Conservation (phyloP, 2,888 invertebrate species). For the Drosophila mimetica region DNA sequence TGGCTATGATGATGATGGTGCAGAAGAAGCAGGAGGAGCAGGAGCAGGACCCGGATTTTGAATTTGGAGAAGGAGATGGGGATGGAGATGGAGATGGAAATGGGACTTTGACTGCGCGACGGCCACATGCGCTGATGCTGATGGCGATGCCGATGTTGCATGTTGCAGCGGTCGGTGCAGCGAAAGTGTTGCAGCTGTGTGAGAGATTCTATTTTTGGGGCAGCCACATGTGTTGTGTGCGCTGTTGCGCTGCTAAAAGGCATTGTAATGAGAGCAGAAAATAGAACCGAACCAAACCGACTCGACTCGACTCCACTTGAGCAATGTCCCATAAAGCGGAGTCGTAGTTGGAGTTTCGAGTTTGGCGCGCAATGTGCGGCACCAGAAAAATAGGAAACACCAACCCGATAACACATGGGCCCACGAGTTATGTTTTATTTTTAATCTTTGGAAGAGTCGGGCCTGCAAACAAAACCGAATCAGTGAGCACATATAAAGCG, state of each 20-base stretch:
- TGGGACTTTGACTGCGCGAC: constrained; percentile 25
- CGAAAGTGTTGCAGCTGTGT: constrained; percentile 65
- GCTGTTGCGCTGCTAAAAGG: constrained; percentile 59
- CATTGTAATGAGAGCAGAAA: constrained; percentile 65
- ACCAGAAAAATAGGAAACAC: constrained; percentile 10
- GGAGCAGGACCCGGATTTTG: constrained; percentile 4
- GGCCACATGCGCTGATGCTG: constrained; percentile 57
- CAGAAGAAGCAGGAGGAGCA: too few species aligned
- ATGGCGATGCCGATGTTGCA: constrained; percentile 5
- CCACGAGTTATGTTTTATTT: constrained; percentile 69
- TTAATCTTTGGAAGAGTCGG: constrained; percentile 50
- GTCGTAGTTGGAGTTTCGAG: constrained; percentile 31
- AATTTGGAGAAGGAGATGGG: not conserved
- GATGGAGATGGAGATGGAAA: constrained; percentile 7
- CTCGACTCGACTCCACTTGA: constrained; percentile 71
- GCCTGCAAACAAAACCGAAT: constrained; percentile 28
- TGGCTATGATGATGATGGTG: constrained; percentile 11
- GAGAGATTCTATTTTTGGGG: constrained; percentile 33
- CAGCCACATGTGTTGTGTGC: constrained; percentile 67
- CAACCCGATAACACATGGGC: constrained; percentile 19
- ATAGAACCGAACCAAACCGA: constrained; percentile 56
- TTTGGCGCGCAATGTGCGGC: constrained; percentile 60
- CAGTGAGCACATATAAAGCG: constrained; percentile 53
- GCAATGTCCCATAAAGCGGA: constrained; percentile 55
- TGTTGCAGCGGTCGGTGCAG: constrained; percentile 45